phyloP scores from a whole-genome alignment of 2,888 invertebrate species.

The Pyrrhosoma nymphula region DNA sequence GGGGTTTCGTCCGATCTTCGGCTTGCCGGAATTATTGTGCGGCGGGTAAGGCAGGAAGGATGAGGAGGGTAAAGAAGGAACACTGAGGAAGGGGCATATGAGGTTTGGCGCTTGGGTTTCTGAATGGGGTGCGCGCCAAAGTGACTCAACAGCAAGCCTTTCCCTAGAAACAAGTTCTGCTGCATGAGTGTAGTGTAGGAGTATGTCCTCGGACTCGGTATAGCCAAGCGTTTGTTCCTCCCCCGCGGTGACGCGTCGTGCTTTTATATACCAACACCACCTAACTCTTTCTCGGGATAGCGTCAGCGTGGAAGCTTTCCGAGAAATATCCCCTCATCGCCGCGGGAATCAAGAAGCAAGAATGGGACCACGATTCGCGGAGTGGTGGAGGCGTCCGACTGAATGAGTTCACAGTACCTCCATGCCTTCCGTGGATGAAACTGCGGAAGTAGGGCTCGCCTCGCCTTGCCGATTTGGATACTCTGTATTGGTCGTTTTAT shows the following conservation, averaged over 20 bases:
- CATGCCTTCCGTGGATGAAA: not conserved
- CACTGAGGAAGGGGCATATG: not conserved
- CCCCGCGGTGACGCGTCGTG: not conserved
- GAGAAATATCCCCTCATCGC: not conserved
- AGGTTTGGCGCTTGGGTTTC: not conserved
- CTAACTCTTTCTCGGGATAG: not conserved
- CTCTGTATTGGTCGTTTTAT: not conserved
- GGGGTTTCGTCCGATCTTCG: not conserved
- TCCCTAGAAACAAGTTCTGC: not conserved
- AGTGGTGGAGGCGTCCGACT: not conserved
- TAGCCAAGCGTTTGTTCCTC: not conserved
- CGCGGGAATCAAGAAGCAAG: not conserved
- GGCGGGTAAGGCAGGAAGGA: not conserved
- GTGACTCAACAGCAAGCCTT: not conserved
- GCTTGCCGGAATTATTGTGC: too few relatives aligned
- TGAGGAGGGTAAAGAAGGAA: not conserved
- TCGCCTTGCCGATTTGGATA: not conserved
- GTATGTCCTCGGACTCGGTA: not conserved
- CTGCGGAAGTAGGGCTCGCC: not conserved
- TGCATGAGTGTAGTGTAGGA: not conserved
- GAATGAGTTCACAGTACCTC: not conserved
- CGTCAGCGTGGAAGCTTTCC: not conserved
- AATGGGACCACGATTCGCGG: not conserved
- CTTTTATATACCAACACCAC: not conserved
- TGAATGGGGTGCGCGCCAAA: not conserved